Conservation (phyloP, 2,888 invertebrate species). For the Pollenia angustigena region DNA sequence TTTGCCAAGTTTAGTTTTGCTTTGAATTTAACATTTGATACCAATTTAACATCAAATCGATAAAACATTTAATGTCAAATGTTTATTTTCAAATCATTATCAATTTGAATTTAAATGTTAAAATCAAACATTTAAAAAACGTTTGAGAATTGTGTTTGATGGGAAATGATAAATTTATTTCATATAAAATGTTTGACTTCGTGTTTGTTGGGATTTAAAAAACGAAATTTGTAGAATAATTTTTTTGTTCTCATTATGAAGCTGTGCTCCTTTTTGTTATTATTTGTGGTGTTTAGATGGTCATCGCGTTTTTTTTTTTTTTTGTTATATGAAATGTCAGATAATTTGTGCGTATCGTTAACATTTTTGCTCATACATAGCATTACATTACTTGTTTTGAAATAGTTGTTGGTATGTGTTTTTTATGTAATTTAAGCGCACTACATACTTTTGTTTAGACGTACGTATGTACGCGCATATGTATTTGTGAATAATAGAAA, state of each 20-base stretch:
- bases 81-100: too few relatives aligned
- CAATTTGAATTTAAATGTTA: too few relatives aligned
- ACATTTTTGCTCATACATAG: background rate
- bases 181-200: too few relatives aligned
- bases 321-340: conserved; percentile 47
- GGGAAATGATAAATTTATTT: too few relatives aligned
- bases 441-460: conserved; percentile 15
- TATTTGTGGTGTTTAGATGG: conserved; percentile 64
- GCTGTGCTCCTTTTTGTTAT: conserved; percentile 9
- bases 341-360: conserved; percentile 57
- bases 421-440: conserved; percentile 10
- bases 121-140: too few relatives aligned
- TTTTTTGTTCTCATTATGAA: conserved; percentile 32
- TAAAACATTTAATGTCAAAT: too few relatives aligned
- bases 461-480: background rate
- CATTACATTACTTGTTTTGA: background rate
- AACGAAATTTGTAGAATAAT: conserved; percentile 12
- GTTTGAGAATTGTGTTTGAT: too few relatives aligned
- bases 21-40: too few relatives aligned
- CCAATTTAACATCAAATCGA: too few relatives aligned
- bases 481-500: background rate
- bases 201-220: too few relatives aligned
- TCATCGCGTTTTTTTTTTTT: conserved; percentile 65
- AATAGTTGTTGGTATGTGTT: conserved; percentile 32
- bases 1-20: too few relatives aligned